phyloP scores from a whole-genome alignment of 1,140 invertebrate genomes.

The Ephestia elutella region DNA sequence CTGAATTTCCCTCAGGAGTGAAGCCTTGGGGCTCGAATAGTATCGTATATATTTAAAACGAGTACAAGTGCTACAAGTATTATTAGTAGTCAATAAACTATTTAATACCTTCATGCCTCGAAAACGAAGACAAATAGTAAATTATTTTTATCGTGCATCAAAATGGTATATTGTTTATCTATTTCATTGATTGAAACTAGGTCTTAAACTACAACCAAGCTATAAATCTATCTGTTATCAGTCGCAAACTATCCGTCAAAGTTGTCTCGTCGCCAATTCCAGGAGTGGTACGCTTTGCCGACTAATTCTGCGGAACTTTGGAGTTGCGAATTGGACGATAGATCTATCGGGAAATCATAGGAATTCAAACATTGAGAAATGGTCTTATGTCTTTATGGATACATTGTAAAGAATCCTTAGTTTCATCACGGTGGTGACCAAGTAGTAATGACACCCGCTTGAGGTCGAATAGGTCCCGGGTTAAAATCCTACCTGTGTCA shows the following conservation, averaged over 20 bases:
- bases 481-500: too few relatives aligned
- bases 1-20: too few relatives aligned
- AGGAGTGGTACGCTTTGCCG: background rate
- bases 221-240: background rate
- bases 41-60: too few relatives aligned
- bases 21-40: too few relatives aligned
- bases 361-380: background rate
- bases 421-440: too few relatives aligned
- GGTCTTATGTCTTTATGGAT: too few relatives aligned
- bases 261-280: background rate
- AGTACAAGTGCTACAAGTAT: too few relatives aligned
- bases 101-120: too few relatives aligned
- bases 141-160: background rate
- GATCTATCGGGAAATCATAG: background rate
- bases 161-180: background rate
- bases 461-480: too few relatives aligned
- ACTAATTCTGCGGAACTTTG: background rate
- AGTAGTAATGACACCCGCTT: too few relatives aligned
- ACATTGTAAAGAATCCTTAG: too few relatives aligned
- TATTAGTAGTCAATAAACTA: too few relatives aligned
- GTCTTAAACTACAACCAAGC: background rate
- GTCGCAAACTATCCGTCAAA: background rate
- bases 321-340: background rate
- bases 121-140: background rate
- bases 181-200: background rate